Evolutionary conservation across 2,797 vertebrate species (phyloP), one percentile per base, ranked within the genome.

Genomic region (Acanthurus leucopareius): DNA sequence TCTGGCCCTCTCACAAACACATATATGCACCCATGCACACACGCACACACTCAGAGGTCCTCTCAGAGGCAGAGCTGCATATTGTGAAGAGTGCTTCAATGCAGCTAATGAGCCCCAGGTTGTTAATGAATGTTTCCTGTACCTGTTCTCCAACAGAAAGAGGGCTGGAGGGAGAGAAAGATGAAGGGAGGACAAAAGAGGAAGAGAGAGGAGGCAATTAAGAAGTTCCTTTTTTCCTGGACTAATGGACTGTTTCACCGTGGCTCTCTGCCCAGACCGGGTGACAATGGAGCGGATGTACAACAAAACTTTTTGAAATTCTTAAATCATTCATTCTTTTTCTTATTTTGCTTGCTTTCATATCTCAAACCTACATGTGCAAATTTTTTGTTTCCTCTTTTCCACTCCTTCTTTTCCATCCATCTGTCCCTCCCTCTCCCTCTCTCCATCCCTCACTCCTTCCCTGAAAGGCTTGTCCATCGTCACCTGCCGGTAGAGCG

Each of bases 391-490:
- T 75, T 60, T 81, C 71, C 40, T 60, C 54, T 69, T 73, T 64
- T 88, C 81, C 79, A 88, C 71, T 87, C 79, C 80, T 80, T 79
- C 74, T 91, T 89, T 90, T 87, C 60, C 66, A 15, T 77, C 75
- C 69, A n/a, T 69, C 72, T 56, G 10, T 65, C 70, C 73, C 73
- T 73, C 49, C 38, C 44, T 58, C 62, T 73, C 65, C 49, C 68
- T 72, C 51, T 77, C 77, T 83, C 68, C 47, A 80, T 87, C 65
- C 53, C 82, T 88, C 75, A 66, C 74, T 85, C 20, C 44, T 75
- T 88, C 83, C 80, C 83, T 88, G 83, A 88, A 93, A 89, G 88
- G 73, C 86, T 86, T 92, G 88, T 94, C 92, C 87, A 80, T 94
- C 92, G 86, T 91, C 94, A 91, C 90, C 85, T 89, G 89, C 85